Percentiles rank a stretch among this genome's conserved stretches.
phyloP scores from a whole-genome alignment of 2,797 vertebrate species.

The Natrix natrix region DNA sequence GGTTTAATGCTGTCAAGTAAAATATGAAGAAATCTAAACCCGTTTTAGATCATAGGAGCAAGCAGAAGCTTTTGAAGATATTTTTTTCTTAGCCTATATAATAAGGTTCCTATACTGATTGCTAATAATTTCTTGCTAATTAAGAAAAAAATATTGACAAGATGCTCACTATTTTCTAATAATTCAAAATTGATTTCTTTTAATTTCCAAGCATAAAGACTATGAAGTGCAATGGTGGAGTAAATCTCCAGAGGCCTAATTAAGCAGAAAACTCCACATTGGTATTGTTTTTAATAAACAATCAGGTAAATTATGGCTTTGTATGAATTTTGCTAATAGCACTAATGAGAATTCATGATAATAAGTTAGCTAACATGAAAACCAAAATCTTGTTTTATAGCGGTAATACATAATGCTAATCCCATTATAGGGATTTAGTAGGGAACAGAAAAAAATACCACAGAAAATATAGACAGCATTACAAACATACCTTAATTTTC shows the following conservation, averaged over 20 bases:
- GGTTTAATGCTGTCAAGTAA: neutral
- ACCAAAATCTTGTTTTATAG: neutral
- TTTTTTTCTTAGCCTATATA: neutral
- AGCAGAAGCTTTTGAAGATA: neutral
- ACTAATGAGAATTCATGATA: constrained; percentile 4
- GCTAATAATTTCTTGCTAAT: constrained; percentile 4
- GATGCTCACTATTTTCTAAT: constrained; percentile 11
- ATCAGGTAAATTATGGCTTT: neutral
- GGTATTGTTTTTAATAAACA: constrained; percentile 7
- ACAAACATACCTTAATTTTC: constrained; percentile 78
- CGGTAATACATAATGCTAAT: neutral
- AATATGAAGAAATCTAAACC: neutral
- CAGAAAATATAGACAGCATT: neutral
- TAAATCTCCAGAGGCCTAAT: constrained; percentile 13
- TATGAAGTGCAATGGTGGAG: neutral
- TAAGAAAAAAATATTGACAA: constrained; percentile 12
- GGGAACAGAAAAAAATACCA: neutral
- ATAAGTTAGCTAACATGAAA: constrained; percentile 9
- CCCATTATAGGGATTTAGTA: neutral
- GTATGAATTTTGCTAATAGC: constrained; percentile 2
- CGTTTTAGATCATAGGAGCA: neutral
- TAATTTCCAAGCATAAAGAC: neutral
- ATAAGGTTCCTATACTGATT: neutral
- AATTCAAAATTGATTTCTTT: constrained; percentile 28
- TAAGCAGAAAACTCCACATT: constrained; percentile 1